A percentile compares a stretch with the other conserved stretches of the same genome.
These are phyloP conservation scores for Orthonevra nobilis DNA, from an alignment of 2,888 invertebrate species.

Conservation along the genomic window DNA sequence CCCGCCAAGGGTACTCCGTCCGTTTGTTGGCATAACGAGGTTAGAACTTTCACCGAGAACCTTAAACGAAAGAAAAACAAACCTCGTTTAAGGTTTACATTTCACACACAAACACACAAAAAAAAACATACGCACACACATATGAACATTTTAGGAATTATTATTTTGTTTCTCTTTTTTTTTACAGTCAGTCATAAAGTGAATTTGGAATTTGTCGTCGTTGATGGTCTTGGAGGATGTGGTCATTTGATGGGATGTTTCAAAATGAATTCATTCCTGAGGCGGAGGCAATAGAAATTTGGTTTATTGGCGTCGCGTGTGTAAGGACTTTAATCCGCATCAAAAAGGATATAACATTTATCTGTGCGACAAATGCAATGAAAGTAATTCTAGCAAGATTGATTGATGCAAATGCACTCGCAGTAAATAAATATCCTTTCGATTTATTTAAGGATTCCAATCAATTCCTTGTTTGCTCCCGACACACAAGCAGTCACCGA, in stretches of 20 bases:
- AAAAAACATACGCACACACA: not conserved
- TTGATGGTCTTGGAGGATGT: not conserved
- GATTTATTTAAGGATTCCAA: not conserved
- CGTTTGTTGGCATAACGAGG: constrained; percentile 73
- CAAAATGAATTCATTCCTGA: not conserved
- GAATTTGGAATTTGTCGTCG: not conserved
- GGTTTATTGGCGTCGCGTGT: constrained; percentile 19
- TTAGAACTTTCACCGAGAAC: constrained; percentile 74
- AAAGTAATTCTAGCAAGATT: too few relatives aligned
- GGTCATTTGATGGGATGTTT: constrained; percentile 3
- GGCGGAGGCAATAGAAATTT: constrained; percentile 1
- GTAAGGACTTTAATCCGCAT: not conserved
- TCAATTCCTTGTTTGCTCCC: not conserved
- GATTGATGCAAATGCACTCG: too few relatives aligned
- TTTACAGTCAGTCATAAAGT: constrained; percentile 4
- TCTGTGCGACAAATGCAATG: too few relatives aligned
- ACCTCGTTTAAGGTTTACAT: constrained; percentile 28
- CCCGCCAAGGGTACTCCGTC: constrained; percentile 73
- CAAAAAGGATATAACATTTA: constrained; percentile 15
- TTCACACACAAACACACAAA: not conserved
- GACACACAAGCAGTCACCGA: not conserved
- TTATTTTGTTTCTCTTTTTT: not conserved
- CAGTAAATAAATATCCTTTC: too few relatives aligned
- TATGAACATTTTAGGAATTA: not conserved
- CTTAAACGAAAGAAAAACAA: constrained; percentile 57